Evolutionary conservation across 2,113 vertebrate genomes (phyloP).

Genomic region (Geococcyx californianus): DNA sequence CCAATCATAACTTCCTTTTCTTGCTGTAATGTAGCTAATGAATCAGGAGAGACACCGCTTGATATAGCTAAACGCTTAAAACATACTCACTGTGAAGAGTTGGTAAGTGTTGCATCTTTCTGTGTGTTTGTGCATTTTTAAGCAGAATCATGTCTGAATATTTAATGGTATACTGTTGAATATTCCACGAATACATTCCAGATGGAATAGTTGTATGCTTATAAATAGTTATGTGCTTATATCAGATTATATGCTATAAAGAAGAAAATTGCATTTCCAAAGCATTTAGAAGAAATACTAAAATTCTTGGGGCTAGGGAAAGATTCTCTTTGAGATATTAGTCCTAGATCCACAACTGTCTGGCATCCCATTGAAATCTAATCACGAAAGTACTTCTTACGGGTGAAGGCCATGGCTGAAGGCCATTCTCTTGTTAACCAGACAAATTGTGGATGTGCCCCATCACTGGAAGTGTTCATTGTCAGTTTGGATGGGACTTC

Average conservation of each 20-base stretch:
- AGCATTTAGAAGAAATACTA: not conserved
- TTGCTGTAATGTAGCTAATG: conserved; percentile 82
- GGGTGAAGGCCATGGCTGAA: not conserved
- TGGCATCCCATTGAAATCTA: not conserved
- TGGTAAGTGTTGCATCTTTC: conserved; percentile 79
- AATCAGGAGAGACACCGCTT: conserved; percentile 89
- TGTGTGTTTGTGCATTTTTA: not conserved
- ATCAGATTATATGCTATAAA: not conserved
- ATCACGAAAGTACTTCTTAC: not conserved
- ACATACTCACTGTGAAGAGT: conserved; percentile 88
- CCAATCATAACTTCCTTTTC: not conserved
- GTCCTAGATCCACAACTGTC: not conserved
- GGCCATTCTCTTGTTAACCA: not conserved
- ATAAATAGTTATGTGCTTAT: not conserved
- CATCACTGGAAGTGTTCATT: not conserved
- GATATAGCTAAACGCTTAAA: conserved; percentile 90
- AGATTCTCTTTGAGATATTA: not conserved
- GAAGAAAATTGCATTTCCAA: not conserved
- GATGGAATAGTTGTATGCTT: not conserved
- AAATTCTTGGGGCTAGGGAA: not conserved
- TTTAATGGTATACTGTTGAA: not conserved
- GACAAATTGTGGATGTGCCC: not conserved
- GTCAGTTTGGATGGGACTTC: not conserved
- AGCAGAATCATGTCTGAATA: not conserved
- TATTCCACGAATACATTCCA: not conserved